A percentile compares a stretch with the other conserved stretches of the same genome.
phyloP scores from a whole-genome alignment of 2,797 vertebrate species.

The Danio choprae region DNA sequence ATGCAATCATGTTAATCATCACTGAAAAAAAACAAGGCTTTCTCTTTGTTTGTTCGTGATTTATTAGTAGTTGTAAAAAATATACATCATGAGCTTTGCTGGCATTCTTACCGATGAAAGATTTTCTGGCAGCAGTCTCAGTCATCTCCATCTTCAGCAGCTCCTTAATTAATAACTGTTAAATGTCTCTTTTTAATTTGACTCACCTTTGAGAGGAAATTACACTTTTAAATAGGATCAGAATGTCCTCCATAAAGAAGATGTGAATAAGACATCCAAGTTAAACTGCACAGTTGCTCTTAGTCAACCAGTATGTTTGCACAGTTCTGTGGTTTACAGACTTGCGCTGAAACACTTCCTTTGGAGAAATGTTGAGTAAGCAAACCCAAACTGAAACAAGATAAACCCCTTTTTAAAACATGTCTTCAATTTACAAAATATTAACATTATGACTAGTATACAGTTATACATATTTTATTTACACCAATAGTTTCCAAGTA shows the following conservation, averaged over 20 bases:
- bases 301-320: conserved; percentile 7
- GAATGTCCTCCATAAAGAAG: background rate
- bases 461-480: background rate
- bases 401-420: background rate
- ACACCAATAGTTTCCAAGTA: background rate
- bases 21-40: conserved; percentile 25
- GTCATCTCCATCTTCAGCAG: conserved; percentile 37
- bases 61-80: background rate
- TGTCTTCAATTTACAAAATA: background rate
- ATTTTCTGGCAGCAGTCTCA: conserved; percentile 24
- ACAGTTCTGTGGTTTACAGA: conserved; percentile 16
- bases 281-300: background rate
- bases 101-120: conserved; percentile 48
- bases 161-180: background rate
- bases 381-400: conserved; percentile 9
- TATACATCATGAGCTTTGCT: background rate
- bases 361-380: conserved; percentile 45
- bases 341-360: conserved; percentile 49
- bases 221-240: background rate
- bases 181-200: background rate
- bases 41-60: background rate
- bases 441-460: background rate
- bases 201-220: background rate
- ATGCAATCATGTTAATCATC: conserved; percentile 49
- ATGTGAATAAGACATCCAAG: background rate